Evolutionary conservation across 1,140 invertebrate genomes (phyloP).

Genomic region (Megalopta genalis): DNA sequence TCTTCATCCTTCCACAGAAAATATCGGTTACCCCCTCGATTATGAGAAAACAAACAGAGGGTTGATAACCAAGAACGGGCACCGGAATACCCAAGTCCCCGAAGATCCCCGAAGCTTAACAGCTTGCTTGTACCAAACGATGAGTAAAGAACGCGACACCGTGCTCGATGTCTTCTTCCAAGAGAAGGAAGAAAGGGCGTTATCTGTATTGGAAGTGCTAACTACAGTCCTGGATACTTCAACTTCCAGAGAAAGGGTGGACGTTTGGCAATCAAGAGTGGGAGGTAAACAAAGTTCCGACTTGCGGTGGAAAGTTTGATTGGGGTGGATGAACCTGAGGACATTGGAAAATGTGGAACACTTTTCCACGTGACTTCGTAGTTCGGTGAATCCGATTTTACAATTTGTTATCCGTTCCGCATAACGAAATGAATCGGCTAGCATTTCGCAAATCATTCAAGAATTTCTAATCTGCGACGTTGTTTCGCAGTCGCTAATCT

Average conservation of each 20-base stretch:
- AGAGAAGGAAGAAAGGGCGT: slow-evolving; percentile 27
- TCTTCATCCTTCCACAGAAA: background rate
- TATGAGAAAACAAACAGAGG: slow-evolving; percentile 38
- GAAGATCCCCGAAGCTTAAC: slow-evolving; percentile 46
- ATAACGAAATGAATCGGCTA: background rate
- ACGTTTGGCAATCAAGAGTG: slow-evolving; percentile 30
- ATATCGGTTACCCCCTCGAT: slow-evolving; percentile 17
- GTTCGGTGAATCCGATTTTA: too few species aligned
- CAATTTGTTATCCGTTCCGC: too few species aligned
- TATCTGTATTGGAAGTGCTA: slow-evolving; percentile 58
- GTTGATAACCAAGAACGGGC: slow-evolving; percentile 6
- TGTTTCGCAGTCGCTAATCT: background rate
- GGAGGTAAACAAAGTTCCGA: slow-evolving; percentile 11
- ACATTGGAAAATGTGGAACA: too few species aligned
- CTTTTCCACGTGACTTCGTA: too few species aligned
- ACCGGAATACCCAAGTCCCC: slow-evolving; percentile 42
- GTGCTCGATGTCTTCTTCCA: slow-evolving; percentile 20
- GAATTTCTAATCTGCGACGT: background rate
- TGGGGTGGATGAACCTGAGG: background rate
- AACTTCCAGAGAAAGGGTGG: slow-evolving; percentile 21
- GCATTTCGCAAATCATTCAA: background rate
- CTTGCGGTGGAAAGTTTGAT: slow-evolving; percentile 51
- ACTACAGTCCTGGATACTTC: slow-evolving; percentile 58
- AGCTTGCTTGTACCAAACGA: slow-evolving; percentile 3
- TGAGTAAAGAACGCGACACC: slow-evolving; percentile 40